Evolutionary conservation across 2,797 vertebrate species (phyloP).

Genomic region (Darevskia nairensis): DNA sequence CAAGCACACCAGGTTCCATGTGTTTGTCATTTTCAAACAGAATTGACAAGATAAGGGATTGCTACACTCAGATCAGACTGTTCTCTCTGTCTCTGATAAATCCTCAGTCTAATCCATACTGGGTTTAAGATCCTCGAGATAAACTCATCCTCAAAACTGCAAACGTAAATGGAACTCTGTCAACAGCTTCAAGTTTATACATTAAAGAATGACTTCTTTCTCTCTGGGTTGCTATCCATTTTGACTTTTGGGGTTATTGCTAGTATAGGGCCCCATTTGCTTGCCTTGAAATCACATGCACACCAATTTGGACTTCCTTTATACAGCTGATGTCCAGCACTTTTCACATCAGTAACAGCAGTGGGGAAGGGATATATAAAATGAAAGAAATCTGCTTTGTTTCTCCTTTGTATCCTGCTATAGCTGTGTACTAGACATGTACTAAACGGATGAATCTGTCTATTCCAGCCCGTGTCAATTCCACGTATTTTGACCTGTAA

Average conservation of each 20-base stretch:
- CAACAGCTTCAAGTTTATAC: constrained; percentile 76
- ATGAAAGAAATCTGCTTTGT: no score
- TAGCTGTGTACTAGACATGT: no score
- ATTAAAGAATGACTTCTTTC: constrained; percentile 57
- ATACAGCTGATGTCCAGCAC: constrained; percentile 6
- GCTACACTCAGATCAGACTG: constrained; percentile 79
- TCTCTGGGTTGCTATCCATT: constrained; percentile 79
- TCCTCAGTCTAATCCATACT: constrained; percentile 83
- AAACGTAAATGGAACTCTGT: constrained; percentile 78
- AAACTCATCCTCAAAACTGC: constrained; percentile 80
- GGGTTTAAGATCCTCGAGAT: constrained; percentile 76
- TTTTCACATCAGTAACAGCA: neutral
- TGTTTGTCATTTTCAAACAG: constrained; percentile 79
- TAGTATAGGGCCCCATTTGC: constrained; percentile 40
- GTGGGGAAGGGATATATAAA: no score
- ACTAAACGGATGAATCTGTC: no score
- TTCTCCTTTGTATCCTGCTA: no score
- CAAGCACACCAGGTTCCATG: constrained; percentile 27
- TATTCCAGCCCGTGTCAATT: no score
- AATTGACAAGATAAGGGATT: constrained; percentile 82
- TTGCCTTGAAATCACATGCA: constrained; percentile 1
- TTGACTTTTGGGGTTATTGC: constrained; percentile 41
- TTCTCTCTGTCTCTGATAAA: constrained; percentile 82
- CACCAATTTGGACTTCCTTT: constrained; percentile 54
- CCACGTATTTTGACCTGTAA: no score